Evolutionary conservation across 2,888 invertebrate genomes (phyloP), one percentile per base, ranked within the genome.

Genomic region (Spisula subtruncata): DNA sequence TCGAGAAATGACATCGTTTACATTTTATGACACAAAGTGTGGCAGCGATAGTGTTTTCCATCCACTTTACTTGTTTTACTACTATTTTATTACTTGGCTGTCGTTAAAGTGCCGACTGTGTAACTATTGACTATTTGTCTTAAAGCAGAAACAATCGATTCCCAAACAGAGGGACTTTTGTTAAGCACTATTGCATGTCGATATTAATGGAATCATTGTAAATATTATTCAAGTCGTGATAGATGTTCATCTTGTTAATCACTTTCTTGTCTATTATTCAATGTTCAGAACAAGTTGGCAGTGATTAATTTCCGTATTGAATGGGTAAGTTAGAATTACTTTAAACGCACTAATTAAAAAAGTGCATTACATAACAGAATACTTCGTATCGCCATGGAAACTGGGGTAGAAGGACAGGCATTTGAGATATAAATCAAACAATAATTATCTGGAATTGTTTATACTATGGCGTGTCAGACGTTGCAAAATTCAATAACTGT

Each of bases 11-110:
- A 25, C 60, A 66, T 66, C 25, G 60, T 66, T 66, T 66, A 66
- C 60, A 66, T n/a, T 66, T 66, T 66, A 66, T 66, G n/a, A n/a
- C n/a, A n/a, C 60, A 66, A n/a, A 66, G 25, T 66, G 6, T 66
- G 60, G 60, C 60, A 66, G 60, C 25, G 25, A 12, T 66, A 66
- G 25, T 66, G 60, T 66, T 66, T 66, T 66, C 25, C 60, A 25
- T 66, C 25, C n/a, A 66, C 25, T 66, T 66, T 25, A 25, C 60
- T 66, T 66, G 25, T 66, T 66, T 66, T 25, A 66, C 25, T 8
- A 66, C 60, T 10, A n/a, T n/a, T 66, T 66, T 66, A 66, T 66
- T 66, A 66, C 25, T 25, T 8, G 10, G 0, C 8, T 2, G 25
- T 66, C 60, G 60, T 66, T 25, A 66, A 66, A 25, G 5, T 25